Conservation (phyloP, 2,113 vertebrate genomes). For the Cyrtonyx montezumae region DNA sequence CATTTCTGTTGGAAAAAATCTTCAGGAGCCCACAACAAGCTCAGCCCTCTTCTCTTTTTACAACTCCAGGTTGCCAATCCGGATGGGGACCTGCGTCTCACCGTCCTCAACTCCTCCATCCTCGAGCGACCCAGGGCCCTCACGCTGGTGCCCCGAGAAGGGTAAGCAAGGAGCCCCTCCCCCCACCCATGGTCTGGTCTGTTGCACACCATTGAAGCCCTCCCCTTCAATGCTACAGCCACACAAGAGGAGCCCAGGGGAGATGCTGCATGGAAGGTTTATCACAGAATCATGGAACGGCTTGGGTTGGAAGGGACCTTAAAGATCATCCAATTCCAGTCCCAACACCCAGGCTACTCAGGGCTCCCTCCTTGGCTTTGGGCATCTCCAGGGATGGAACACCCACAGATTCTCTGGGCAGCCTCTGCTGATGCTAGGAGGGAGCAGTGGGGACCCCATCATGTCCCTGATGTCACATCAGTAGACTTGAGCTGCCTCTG, state of each 20-base stretch:
- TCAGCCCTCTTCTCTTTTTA: neutral
- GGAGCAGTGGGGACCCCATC: fast-evolving
- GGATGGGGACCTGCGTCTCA: conserved; percentile 91
- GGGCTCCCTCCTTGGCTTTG: too few species aligned
- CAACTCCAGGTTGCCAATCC: conserved; percentile 88
- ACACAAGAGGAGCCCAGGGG: fast-evolving
- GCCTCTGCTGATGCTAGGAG: too few species aligned
- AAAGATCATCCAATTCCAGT: neutral
- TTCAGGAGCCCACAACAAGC: neutral
- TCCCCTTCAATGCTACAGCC: neutral
- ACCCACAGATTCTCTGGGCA: too few species aligned
- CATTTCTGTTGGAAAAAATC: neutral
- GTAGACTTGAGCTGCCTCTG: neutral
- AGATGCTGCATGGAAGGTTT: neutral
- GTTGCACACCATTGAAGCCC: fast-evolving
- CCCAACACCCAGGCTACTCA: too few species aligned
- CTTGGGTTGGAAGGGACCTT: too few species aligned
- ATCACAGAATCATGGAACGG: neutral
- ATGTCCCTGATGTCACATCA: fast-evolving
- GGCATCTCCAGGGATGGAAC: too few species aligned
- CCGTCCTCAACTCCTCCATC: conserved; percentile 89
- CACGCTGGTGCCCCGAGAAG: conserved; percentile 87
- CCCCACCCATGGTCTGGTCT: fast-evolving
- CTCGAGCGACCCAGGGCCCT: conserved; percentile 93
- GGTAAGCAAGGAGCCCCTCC: conserved; percentile 75